Conservation (phyloP, 1,140 invertebrate species). For the Brachystomella parvula region DNA sequence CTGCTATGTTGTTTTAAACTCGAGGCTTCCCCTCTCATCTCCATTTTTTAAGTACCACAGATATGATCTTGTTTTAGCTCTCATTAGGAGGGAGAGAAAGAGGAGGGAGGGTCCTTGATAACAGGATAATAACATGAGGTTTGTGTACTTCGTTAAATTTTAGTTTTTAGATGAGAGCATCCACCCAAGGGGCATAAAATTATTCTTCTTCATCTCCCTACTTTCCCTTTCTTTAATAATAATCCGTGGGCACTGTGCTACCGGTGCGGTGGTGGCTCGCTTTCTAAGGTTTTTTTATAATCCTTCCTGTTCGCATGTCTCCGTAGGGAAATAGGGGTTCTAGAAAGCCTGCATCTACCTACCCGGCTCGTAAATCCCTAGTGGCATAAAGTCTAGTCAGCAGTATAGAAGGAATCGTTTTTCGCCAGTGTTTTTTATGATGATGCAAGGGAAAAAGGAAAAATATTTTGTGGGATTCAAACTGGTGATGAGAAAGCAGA, state of each 20-base stretch:
- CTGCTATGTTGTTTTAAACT: neutral
- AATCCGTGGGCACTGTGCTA: neutral
- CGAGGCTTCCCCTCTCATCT: neutral
- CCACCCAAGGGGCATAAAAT: neutral
- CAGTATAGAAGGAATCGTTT: no score
- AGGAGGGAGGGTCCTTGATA: neutral
- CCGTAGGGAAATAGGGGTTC: neutral
- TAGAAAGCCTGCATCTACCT: neutral
- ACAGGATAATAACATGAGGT: neutral
- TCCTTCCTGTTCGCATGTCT: neutral
- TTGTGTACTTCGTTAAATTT: neutral
- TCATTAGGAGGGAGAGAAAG: no score
- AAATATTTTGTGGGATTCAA: no score
- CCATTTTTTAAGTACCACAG: neutral
- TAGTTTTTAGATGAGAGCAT: neutral
- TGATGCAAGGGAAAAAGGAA: no score
- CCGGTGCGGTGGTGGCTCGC: neutral
- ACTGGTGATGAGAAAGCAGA: no score
- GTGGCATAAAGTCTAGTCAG: no score
- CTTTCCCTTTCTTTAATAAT: neutral
- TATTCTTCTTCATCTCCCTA: neutral
- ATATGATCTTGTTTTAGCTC: neutral
- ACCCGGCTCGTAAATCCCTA: no score
- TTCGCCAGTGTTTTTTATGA: no score
- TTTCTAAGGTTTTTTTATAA: neutral